Conservation (phyloP, 2,113 vertebrate species). For the Phalacrocorax aristotelis region DNA sequence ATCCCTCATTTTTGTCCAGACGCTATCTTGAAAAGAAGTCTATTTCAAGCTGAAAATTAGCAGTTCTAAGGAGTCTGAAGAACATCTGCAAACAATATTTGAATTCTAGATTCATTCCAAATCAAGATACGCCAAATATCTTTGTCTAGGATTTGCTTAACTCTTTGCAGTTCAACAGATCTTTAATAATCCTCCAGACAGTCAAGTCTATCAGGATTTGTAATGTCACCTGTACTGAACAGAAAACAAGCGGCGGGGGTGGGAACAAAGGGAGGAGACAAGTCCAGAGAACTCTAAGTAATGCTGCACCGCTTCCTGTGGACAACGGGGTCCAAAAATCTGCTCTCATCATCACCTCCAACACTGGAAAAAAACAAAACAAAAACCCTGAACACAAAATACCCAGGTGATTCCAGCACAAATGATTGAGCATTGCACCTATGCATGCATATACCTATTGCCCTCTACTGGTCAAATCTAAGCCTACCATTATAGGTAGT, state of each 20-base stretch:
- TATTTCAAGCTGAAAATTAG: not conserved
- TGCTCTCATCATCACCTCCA: not conserved
- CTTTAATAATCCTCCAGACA: not conserved
- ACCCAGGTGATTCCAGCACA: not conserved
- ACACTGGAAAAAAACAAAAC: not conserved
- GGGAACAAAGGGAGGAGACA: not conserved
- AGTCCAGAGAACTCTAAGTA: not conserved
- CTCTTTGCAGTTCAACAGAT: not conserved
- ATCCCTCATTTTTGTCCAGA: not conserved
- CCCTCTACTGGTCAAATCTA: slow-evolving; percentile 28
- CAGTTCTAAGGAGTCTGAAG: not conserved
- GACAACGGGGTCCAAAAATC: not conserved
- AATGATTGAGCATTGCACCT: not conserved
- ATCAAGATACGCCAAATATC: not conserved
- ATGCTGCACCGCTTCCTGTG: not conserved
- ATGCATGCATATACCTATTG: not conserved
- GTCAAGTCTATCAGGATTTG: not conserved
- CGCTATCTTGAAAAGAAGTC: fast-evolving
- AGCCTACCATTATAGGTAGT: not conserved
- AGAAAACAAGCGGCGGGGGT: not conserved
- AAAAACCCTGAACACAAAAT: not conserved
- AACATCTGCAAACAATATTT: not conserved
- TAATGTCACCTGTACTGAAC: not conserved
- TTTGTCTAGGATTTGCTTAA: not conserved
- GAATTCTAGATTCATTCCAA: not conserved